Evolutionary conservation across 2,888 invertebrate genomes (phyloP).

Genomic region (Eupithecia insigniata): DNA sequence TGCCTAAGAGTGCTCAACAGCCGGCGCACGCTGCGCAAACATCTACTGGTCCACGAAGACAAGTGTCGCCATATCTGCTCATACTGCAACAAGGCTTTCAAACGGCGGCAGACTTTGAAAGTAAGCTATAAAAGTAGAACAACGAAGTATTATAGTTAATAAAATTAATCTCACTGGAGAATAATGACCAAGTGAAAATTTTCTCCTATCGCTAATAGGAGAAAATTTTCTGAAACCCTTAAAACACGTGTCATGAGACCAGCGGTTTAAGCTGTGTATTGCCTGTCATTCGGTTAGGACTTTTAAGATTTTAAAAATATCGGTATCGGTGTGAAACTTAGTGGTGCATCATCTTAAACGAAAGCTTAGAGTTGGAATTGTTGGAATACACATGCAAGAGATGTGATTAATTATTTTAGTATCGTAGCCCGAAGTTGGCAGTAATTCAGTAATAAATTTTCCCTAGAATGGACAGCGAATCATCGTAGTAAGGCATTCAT

Average conservation of each 20-base stretch:
- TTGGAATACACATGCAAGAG: too few relatives aligned
- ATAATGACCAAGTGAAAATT: not conserved
- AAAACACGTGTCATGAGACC: not conserved
- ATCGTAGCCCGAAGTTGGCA: not conserved
- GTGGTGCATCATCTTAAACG: not conserved
- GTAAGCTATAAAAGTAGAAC: slow-evolving; percentile 47
- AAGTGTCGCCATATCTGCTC: slow-evolving; percentile 81
- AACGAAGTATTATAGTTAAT: not conserved
- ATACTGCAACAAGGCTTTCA: slow-evolving; percentile 83
- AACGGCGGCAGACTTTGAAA: slow-evolving; percentile 80
- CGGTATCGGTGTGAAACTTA: not conserved
- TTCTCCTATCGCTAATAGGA: not conserved
- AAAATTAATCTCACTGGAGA: not conserved
- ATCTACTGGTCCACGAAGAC: slow-evolving; percentile 81
- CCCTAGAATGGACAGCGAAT: too few relatives aligned
- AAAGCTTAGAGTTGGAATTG: not conserved
- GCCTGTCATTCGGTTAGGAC: not conserved
- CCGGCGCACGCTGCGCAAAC: slow-evolving; percentile 81
- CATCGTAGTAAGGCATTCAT: too few relatives aligned
- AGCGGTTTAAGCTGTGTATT: not conserved
- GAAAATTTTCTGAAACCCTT: not conserved
- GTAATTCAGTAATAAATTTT: too few relatives aligned
- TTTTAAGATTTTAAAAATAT: not conserved
- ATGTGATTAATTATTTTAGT: not conserved
- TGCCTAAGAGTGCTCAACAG: slow-evolving; percentile 82